Percentiles rank a stretch among this genome's conserved stretches.
phyloP scores from a whole-genome alignment of 1,140 invertebrate species.

The Drosophila pruinosa region DNA sequence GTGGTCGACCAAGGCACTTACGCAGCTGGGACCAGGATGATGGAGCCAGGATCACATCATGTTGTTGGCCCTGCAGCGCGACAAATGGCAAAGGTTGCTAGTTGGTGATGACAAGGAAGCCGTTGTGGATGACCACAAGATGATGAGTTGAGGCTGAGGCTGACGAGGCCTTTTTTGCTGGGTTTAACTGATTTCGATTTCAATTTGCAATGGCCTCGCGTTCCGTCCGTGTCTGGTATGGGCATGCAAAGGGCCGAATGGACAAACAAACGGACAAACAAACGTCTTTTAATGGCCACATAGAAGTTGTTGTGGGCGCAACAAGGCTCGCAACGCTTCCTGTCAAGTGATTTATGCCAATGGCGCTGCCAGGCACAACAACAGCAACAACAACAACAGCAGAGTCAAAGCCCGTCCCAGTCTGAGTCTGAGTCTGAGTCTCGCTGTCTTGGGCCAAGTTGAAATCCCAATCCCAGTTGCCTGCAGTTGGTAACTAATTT shows the following conservation, averaged over 20 bases:
- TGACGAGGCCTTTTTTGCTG: conserved; percentile 7
- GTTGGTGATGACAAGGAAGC: conserved; percentile 19
- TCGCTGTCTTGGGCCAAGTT: background rate
- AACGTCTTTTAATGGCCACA: conserved; percentile 79
- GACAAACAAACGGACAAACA: conserved; percentile 47
- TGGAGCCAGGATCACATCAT: conserved; percentile 1
- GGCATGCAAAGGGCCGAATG: conserved; percentile 45
- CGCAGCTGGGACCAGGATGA: conserved; percentile 41
- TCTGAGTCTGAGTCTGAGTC: conserved; percentile 6
- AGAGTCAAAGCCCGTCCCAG: conserved; percentile 10
- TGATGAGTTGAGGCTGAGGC: conserved; percentile 43
- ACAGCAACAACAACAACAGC: conserved; percentile 5
- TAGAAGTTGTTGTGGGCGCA: conserved; percentile 76
- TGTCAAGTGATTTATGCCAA: conserved; percentile 81
- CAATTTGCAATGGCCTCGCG: conserved; percentile 70
- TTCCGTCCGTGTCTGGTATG: conserved; percentile 48
- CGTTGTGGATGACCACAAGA: conserved; percentile 1
- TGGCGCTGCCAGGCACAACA: conserved; percentile 55
- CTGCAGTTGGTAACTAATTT: conserved; percentile 65
- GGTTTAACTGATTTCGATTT: conserved; percentile 76
- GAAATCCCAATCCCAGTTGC: conserved; percentile 15
- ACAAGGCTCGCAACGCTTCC: conserved; percentile 79
- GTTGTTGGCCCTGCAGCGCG: conserved; percentile 49
- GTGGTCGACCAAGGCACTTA: conserved; percentile 74
- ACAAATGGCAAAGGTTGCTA: no score